These are phyloP conservation scores for Caenorhabditis imperialis DNA, from an alignment of 2,888 invertebrate species.

Conservation along the genomic window DNA sequence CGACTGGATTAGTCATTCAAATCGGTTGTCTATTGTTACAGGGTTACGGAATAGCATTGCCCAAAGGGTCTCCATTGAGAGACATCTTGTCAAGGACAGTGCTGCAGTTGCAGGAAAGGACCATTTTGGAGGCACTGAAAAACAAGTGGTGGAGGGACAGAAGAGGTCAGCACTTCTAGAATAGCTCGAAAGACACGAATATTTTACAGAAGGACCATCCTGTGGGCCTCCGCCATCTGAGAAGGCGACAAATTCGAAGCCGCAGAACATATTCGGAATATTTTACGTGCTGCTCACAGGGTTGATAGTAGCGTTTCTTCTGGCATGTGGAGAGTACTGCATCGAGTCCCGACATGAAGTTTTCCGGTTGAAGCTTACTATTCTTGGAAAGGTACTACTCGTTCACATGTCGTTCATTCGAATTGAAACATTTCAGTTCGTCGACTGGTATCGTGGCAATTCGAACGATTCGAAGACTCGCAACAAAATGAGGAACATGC, in stretches of 20 bases:
- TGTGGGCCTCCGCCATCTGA: conserved; percentile 52
- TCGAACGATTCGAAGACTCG: conserved; percentile 36
- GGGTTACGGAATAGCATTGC: conserved; percentile 78
- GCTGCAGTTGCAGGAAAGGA: conserved; percentile 74
- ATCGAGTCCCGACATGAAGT: conserved; percentile 71
- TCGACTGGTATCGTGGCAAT: conserved; percentile 62
- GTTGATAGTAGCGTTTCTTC: conserved; percentile 69
- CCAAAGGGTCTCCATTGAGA: conserved; percentile 76
- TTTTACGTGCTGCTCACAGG: conserved; percentile 76
- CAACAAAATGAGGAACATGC: conserved; percentile 64
- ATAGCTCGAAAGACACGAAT: too few relatives aligned
- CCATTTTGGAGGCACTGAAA: conserved; percentile 75
- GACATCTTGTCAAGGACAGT: conserved; percentile 78
- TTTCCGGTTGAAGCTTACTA: conserved; percentile 67
- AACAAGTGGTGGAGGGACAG: conserved; percentile 77
- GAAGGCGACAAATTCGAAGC: conserved; percentile 40
- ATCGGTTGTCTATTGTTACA: too few relatives aligned
- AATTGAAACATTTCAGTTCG: conserved; percentile 63
- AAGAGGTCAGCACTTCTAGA: conserved; percentile 48
- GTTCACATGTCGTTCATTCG: neutral
- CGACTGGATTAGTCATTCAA: too few relatives aligned
- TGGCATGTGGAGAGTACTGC: conserved; percentile 73
- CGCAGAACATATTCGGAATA: conserved; percentile 68
- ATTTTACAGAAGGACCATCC: conserved; percentile 63
- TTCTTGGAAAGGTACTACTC: conserved; percentile 64